Percentiles rank a stretch among this genome's conserved stretches.
Conservation (phyloP, 2,113 vertebrate genomes). For the Cyphomyrus plagiostoma region DNA sequence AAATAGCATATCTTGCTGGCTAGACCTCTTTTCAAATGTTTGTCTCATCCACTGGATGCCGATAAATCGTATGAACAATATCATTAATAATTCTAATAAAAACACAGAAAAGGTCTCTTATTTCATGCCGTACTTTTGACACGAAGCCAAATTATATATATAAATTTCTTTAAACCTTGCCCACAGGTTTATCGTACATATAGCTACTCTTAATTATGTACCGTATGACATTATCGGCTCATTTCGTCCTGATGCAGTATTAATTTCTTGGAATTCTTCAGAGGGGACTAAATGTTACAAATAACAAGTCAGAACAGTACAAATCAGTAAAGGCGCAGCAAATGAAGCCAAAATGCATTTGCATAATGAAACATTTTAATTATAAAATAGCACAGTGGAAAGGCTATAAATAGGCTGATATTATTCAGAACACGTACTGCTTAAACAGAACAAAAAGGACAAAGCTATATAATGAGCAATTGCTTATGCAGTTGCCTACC, state of each 20-base stretch:
- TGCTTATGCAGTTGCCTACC: background rate
- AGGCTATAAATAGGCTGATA: background rate
- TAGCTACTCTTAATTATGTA: background rate
- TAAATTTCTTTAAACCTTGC: background rate
- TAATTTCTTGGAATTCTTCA: background rate
- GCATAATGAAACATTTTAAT: slow-evolving; percentile 8
- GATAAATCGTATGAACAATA: background rate
- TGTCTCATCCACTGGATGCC: background rate
- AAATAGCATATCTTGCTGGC: background rate
- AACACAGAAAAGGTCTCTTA: background rate
- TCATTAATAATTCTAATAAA: background rate
- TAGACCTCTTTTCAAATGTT: background rate
- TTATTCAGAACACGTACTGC: slow-evolving; percentile 10
- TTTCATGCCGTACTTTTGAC: background rate
- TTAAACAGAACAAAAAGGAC: slow-evolving; percentile 9
- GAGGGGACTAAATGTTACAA: background rate
- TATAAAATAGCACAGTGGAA: slow-evolving; percentile 11
- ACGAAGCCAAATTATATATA: background rate
- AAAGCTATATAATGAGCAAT: slow-evolving; percentile 8
- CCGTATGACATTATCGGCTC: background rate
- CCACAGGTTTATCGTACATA: background rate
- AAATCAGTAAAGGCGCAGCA: background rate
- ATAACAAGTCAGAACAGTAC: background rate
- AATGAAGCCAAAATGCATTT: background rate
- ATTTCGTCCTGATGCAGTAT: background rate